A percentile compares a stretch with the other conserved stretches of the same genome.
These are phyloP conservation scores for Agriopis marginaria DNA, from an alignment of 2,888 invertebrate species.

Conservation along the genomic window DNA sequence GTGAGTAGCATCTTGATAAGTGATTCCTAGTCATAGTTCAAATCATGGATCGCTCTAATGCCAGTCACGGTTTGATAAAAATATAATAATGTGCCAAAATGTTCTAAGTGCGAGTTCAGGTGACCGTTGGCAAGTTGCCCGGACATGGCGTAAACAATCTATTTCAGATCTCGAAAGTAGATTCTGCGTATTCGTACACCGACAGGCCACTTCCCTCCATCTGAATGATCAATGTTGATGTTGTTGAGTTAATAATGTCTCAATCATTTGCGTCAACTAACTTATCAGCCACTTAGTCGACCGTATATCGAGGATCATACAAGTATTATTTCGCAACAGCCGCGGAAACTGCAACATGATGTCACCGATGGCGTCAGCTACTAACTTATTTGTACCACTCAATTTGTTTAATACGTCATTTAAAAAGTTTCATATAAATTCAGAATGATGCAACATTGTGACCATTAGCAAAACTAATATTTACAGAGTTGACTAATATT, in stretches of 20 bases:
- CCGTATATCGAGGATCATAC: background rate
- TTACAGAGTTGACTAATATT: slow-evolving; percentile 55
- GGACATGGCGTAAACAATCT: slow-evolving; percentile 83
- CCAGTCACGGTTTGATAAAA: slow-evolving; percentile 64
- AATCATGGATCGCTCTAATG: slow-evolving; percentile 56
- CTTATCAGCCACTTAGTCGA: background rate
- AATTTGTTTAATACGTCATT: slow-evolving; percentile 23
- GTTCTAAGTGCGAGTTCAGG: slow-evolving; percentile 72
- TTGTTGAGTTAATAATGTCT: slow-evolving; percentile 28
- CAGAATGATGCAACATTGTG: slow-evolving; percentile 50
- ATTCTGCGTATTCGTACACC: slow-evolving; percentile 70
- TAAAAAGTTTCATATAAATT: slow-evolving; percentile 31
- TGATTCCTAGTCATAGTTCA: slow-evolving; percentile 8
- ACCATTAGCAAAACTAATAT: slow-evolving; percentile 40
- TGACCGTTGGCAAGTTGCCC: slow-evolving; percentile 80
- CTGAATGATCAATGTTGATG: slow-evolving; percentile 45
- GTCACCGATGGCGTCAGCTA: slow-evolving; percentile 32
- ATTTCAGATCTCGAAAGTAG: slow-evolving; percentile 79
- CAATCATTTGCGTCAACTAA: slow-evolving; percentile 4
- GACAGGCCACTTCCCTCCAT: slow-evolving; percentile 56
- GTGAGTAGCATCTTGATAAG: background rate
- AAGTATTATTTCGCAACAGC: slow-evolving; percentile 9
- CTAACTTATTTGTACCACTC: slow-evolving; percentile 4
- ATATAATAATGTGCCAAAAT: slow-evolving; percentile 78
- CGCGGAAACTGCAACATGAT: slow-evolving; percentile 22